Percentiles rank a stretch among this genome's conserved stretches.
Conservation (phyloP, 2,888 invertebrate species). For the Ceramica pisi region DNA sequence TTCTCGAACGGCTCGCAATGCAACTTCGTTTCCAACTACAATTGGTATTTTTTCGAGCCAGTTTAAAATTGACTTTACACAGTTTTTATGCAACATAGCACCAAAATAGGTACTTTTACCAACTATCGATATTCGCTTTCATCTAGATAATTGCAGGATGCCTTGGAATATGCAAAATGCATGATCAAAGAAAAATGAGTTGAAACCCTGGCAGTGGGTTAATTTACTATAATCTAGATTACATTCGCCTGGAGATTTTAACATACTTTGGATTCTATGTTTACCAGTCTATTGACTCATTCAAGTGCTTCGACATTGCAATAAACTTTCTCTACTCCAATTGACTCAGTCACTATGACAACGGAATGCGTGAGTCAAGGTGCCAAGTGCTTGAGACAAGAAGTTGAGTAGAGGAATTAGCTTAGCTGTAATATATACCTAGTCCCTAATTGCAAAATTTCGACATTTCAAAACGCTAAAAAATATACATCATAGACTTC, state of each 20-base stretch:
- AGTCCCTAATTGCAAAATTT: neutral
- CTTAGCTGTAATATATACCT: neutral
- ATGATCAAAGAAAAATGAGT: constrained; percentile 9
- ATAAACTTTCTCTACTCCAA: too few relatives aligned
- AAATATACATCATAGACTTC: neutral
- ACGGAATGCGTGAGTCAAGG: neutral
- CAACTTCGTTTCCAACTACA: neutral
- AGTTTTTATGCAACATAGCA: neutral
- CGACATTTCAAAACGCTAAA: neutral
- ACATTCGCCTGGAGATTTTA: neutral
- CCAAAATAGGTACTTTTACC: neutral
- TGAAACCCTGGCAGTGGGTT: neutral
- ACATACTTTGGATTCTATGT: neutral
- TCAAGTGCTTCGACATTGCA: neutral
- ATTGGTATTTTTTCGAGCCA: neutral
- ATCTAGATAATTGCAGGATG: neutral
- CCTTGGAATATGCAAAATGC: neutral
- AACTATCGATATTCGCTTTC: neutral
- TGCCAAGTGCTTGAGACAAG: too few relatives aligned
- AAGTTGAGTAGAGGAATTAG: neutral
- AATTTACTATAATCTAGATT: neutral
- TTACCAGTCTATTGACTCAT: neutral
- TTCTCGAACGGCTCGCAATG: neutral
- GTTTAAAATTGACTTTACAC: neutral
- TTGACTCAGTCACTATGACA: too few relatives aligned